These are phyloP conservation scores for Zosterops pallidus DNA, from an alignment of 2,113 vertebrate genomes.

Conservation along the genomic window DNA sequence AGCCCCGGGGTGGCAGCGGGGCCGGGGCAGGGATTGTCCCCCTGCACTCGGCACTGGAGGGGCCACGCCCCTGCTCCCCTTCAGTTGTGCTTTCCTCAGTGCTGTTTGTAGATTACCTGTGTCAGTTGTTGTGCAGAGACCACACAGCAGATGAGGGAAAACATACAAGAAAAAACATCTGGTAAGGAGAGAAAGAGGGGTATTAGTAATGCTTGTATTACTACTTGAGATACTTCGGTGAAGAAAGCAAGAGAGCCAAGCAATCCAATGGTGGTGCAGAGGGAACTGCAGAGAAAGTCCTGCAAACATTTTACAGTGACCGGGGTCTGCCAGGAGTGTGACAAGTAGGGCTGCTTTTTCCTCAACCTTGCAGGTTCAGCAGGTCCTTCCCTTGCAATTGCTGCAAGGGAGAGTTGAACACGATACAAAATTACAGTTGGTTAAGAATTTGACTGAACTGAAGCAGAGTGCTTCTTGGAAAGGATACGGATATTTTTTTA, in stretches of 20 bases:
- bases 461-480: background rate
- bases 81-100: background rate
- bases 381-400: background rate
- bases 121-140: background rate
- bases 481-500: background rate
- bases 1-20: fast-evolving
- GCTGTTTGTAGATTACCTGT: background rate
- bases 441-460: background rate
- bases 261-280: background rate
- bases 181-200: background rate
- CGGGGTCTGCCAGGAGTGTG: background rate
- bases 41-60: background rate
- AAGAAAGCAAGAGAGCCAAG: background rate
- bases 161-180: background rate
- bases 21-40: background rate
- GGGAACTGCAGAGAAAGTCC: background rate
- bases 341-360: background rate
- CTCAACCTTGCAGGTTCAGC: background rate
- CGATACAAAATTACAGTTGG: background rate
- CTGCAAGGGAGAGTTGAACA: background rate
- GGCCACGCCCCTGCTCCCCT: too few relatives aligned
- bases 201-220: background rate
- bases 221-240: background rate
- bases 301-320: background rate
- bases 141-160: background rate